Conservation (phyloP, 2,797 vertebrate genomes). For the Nasua narica region DNA sequence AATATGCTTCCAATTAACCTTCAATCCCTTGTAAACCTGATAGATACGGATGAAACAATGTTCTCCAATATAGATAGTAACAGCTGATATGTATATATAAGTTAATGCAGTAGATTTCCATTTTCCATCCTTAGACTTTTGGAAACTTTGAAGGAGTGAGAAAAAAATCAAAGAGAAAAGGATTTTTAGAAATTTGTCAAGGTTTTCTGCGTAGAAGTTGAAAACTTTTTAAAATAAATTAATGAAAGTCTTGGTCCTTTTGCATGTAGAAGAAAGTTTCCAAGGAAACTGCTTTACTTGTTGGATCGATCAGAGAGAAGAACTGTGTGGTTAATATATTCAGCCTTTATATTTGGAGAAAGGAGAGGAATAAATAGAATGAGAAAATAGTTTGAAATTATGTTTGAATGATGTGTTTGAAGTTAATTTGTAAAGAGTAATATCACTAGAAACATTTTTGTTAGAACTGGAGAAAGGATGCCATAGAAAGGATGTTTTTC, state of each 20-base stretch:
- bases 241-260: neutral
- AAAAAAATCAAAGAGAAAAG: neutral
- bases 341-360: constrained; percentile 11
- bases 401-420: neutral
- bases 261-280: neutral
- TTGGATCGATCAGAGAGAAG: neutral
- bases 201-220: neutral
- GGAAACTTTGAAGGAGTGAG: neutral
- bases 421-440: neutral
- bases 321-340: neutral
- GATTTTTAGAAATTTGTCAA: neutral
- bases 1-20: constrained; percentile 40
- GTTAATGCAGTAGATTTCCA: neutral
- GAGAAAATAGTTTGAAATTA: neutral
- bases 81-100: neutral
- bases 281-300: neutral
- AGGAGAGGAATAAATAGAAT: neutral
- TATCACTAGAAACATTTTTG: neutral
- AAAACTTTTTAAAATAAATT: neutral
- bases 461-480: neutral
- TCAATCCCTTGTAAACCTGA: constrained; percentile 20
- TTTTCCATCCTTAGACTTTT: neutral
- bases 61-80: neutral
- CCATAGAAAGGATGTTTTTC: neutral
- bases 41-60: constrained; percentile 43